phyloP scores from a whole-genome alignment of 2,113 vertebrate species.

The Condylura cristata region DNA sequence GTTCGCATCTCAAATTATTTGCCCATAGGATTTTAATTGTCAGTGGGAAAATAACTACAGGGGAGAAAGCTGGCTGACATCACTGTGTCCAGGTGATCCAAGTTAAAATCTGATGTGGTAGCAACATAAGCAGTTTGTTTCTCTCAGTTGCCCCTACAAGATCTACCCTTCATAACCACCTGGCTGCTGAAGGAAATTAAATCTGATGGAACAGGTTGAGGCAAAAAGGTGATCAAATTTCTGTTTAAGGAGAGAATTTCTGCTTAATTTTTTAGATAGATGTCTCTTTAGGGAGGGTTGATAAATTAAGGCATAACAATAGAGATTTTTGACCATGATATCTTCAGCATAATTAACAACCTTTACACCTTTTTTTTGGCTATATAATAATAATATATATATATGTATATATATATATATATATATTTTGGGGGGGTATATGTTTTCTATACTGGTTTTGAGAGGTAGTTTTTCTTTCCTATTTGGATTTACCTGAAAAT shows the following conservation, averaged over 20 bases:
- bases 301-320: background rate
- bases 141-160: background rate
- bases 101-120: background rate
- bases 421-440: too few relatives aligned
- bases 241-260: background rate
- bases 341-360: background rate
- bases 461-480: background rate
- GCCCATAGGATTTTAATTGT: background rate
- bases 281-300: background rate
- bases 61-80: background rate
- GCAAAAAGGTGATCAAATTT: background rate
- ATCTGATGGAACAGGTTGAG: background rate
- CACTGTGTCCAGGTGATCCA: background rate
- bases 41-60: background rate
- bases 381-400: too few relatives aligned
- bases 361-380: constrained; percentile 21
- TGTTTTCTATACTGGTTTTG: background rate
- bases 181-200: background rate
- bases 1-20: background rate
- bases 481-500: background rate
- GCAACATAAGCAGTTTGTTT: background rate
- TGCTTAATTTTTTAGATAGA: background rate
- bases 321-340: constrained; percentile 1
- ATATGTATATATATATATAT: too few relatives aligned
- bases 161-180: background rate